A percentile compares a stretch with the other conserved stretches of the same genome.
Evolutionary conservation across 2,888 invertebrate genomes (phyloP).

Genomic region (Hyalella azteca): DNA sequence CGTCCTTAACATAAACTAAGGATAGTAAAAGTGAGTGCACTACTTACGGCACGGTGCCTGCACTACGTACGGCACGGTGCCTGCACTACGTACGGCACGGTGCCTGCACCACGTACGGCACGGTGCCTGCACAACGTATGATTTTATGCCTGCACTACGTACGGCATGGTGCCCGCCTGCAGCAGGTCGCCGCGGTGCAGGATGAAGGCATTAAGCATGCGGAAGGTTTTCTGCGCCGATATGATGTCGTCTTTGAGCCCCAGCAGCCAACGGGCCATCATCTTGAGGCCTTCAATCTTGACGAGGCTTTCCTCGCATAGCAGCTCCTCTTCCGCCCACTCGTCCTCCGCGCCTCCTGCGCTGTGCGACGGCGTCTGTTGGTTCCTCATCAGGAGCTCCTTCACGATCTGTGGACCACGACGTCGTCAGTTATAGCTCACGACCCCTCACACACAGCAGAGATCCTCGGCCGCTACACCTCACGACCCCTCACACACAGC

Average conservation of each 20-base stretch:
- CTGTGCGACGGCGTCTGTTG: constrained; percentile 49
- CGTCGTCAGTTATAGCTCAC: too few relatives aligned
- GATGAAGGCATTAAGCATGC: constrained; percentile 92
- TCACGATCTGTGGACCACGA: constrained; percentile 83
- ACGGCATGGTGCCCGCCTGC: constrained; percentile 66
- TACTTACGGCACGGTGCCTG: too few relatives aligned
- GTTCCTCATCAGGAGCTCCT: constrained; percentile 80
- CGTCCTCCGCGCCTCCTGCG: constrained; percentile 64
- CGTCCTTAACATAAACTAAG: too few relatives aligned
- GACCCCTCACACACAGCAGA: background rate
- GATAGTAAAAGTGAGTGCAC: too few relatives aligned
- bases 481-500: background rate
- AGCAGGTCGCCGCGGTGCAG: constrained; percentile 87
- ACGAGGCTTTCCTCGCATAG: constrained; percentile 81
- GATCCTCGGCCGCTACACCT: background rate
- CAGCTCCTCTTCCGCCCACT: constrained; percentile 86
- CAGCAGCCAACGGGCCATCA: constrained; percentile 94
- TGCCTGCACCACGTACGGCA: too few relatives aligned
- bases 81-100: too few relatives aligned
- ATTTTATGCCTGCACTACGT: too few relatives aligned
- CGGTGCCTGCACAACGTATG: too few relatives aligned
- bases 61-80: too few relatives aligned
- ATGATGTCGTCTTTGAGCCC: constrained; percentile 86
- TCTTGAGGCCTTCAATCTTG: constrained; percentile 83
- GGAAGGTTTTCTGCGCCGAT: constrained; percentile 90